Evolutionary conservation across 2,797 vertebrate genomes (phyloP).

Genomic region (Macroramphosus scolopax): DNA sequence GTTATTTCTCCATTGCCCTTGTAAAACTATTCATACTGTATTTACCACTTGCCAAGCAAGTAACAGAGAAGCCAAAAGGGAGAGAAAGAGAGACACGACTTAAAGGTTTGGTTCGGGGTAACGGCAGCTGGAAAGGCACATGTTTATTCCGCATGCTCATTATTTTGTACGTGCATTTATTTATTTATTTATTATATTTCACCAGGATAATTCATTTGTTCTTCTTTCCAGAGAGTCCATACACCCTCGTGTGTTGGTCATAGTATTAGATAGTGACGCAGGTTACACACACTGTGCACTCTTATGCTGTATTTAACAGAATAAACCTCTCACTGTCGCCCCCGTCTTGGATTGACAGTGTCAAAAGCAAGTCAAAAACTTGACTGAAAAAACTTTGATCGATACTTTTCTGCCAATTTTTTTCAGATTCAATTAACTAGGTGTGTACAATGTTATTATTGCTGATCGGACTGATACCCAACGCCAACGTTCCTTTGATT

Average conservation of each 20-base stretch:
- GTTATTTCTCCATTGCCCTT: constrained; percentile 63
- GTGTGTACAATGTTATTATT: not conserved
- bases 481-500: constrained; percentile 1
- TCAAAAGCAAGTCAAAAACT: no score
- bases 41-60: constrained; percentile 55
- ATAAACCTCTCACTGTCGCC: no score
- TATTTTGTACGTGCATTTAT: constrained; percentile 19
- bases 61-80: constrained; percentile 47
- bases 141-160: constrained; percentile 33
- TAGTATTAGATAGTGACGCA: no score
- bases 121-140: constrained; percentile 20
- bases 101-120: constrained; percentile 44
- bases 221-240: not conserved
- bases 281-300: no score
- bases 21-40: constrained; percentile 72
- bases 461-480: not conserved
- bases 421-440: not conserved
- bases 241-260: no score
- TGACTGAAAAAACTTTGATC: no score
- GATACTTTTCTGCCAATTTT: no score
- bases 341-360: no score
- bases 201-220: not conserved
- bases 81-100: constrained; percentile 45
- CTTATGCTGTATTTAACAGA: no score
- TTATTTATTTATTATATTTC: not conserved